phyloP scores from a whole-genome alignment of 1,140 invertebrate species.

The Brachionus plicatilis region DNA sequence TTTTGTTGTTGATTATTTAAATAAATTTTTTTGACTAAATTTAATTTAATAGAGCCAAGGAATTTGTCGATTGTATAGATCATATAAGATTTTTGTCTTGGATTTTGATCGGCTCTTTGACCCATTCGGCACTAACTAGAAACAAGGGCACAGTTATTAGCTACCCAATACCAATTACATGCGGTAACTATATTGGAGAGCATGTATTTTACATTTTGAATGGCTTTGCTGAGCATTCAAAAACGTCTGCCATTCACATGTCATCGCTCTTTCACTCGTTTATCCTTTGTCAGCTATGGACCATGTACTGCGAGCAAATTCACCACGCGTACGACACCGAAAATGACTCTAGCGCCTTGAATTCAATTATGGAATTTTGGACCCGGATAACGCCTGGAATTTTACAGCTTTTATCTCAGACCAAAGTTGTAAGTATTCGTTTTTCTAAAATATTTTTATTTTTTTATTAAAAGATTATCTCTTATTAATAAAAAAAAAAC shows the following conservation, averaged over 20 bases:
- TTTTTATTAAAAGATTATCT: neutral
- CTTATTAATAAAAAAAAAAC: neutral
- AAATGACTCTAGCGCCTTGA: slow-evolving; percentile 50
- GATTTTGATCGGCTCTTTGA: slow-evolving; percentile 86
- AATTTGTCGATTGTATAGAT: slow-evolving; percentile 88
- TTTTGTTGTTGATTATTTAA: slow-evolving; percentile 11
- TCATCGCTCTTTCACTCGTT: slow-evolving; percentile 69
- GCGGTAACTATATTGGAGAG: slow-evolving; percentile 89
- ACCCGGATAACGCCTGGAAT: slow-evolving; percentile 90
- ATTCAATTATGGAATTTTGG: slow-evolving; percentile 94
- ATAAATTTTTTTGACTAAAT: slow-evolving; percentile 55
- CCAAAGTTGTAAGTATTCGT: slow-evolving; percentile 71
- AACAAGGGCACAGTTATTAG: slow-evolving; percentile 57
- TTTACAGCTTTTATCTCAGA: slow-evolving; percentile 82
- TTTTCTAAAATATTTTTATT: neutral
- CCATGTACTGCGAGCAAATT: slow-evolving; percentile 88
- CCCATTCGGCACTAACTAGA: slow-evolving; percentile 68
- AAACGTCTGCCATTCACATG: slow-evolving; percentile 77
- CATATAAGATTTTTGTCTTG: slow-evolving; percentile 90
- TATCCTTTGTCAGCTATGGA: slow-evolving; percentile 79
- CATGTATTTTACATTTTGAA: slow-evolving; percentile 86
- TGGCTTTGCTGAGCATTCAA: slow-evolving; percentile 91
- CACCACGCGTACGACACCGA: slow-evolving; percentile 61
- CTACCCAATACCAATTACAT: slow-evolving; percentile 87
- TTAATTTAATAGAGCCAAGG: slow-evolving; percentile 62